Percentiles rank a stretch among this genome's conserved stretches.
Conservation (phyloP, 1,140 invertebrate genomes). For the Sesamia nonagrioides region DNA sequence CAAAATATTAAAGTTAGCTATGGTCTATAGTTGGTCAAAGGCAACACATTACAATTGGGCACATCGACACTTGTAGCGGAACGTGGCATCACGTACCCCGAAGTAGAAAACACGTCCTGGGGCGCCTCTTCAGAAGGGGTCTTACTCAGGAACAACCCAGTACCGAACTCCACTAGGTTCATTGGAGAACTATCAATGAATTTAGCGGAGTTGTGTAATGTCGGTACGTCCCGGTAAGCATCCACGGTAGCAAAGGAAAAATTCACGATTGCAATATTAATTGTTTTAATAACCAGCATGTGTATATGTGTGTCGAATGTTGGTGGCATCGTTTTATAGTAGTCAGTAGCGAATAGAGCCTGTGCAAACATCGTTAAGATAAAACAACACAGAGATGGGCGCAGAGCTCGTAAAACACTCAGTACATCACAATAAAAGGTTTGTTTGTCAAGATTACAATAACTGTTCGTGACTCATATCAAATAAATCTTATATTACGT, state of each 20-base stretch:
- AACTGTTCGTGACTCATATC: conserved; percentile 3
- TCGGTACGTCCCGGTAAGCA: conserved; percentile 76
- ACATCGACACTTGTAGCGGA: conserved; percentile 69
- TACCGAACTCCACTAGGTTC: conserved; percentile 96
- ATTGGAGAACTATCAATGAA: conserved; percentile 92
- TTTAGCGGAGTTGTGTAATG: conserved; percentile 61
- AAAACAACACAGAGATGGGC: conserved; percentile 8
- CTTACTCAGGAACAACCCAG: conserved; percentile 94
- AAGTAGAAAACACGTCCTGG: conserved; percentile 76
- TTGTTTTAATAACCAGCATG: conserved; percentile 61
- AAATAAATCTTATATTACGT: conserved; percentile 11
- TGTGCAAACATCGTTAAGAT: conserved; percentile 32
- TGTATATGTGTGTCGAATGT: conserved; percentile 58
- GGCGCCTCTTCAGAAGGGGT: conserved; percentile 93
- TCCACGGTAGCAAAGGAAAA: conserved; percentile 84
- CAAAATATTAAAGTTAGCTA: conserved; percentile 41
- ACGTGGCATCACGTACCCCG: conserved; percentile 82
- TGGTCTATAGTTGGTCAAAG: conserved; percentile 52
- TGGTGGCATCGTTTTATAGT: conserved; percentile 11
- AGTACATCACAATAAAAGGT: conserved; percentile 4
- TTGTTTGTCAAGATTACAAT: conserved; percentile 1
- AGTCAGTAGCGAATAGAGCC: conserved; percentile 30
- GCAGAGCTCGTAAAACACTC: neutral
- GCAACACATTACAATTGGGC: conserved; percentile 74
- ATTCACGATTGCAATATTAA: conserved; percentile 79